phyloP scores from a whole-genome alignment of 2,888 invertebrate genomes.

The Apodemia hepburni region DNA sequence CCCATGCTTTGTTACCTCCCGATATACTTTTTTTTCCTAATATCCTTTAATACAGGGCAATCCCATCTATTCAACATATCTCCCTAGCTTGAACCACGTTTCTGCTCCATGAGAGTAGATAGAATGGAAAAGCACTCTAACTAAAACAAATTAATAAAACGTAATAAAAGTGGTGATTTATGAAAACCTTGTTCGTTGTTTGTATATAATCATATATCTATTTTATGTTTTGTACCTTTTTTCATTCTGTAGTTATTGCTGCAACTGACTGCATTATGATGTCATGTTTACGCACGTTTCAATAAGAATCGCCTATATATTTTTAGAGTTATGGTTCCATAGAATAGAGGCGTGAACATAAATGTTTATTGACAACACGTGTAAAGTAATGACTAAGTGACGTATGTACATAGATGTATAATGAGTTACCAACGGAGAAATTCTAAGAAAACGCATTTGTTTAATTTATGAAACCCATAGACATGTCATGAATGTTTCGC shows the following conservation, averaged over 20 bases:
- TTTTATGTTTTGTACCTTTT: background rate
- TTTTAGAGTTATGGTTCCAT: constrained; percentile 62
- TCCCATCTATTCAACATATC: too few relatives aligned
- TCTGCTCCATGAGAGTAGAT: too few relatives aligned
- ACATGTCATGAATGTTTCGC: background rate
- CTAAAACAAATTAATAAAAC: background rate
- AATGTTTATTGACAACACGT: constrained; percentile 73
- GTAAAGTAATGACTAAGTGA: constrained; percentile 52
- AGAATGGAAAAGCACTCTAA: too few relatives aligned
- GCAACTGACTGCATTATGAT: constrained; percentile 32
- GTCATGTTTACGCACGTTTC: constrained; percentile 49
- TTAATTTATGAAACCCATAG: constrained; percentile 12
- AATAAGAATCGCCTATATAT: constrained; percentile 62
- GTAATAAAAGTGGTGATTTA: background rate
- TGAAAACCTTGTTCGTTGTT: background rate
- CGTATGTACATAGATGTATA: constrained; percentile 31
- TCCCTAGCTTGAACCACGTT: too few relatives aligned
- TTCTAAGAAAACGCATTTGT: constrained; percentile 5
- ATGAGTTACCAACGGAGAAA: constrained; percentile 5
- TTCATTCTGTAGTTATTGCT: constrained; percentile 7
- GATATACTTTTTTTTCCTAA: too few relatives aligned
- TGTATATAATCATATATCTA: background rate
- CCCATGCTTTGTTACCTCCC: too few relatives aligned
- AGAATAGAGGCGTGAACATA: constrained; percentile 64
- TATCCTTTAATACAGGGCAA: too few relatives aligned